Percentiles rank a stretch among this genome's conserved stretches.
These are phyloP conservation scores for Cerceris rybyensis DNA, from an alignment of 2,888 invertebrate genomes.

Conservation along the genomic window DNA sequence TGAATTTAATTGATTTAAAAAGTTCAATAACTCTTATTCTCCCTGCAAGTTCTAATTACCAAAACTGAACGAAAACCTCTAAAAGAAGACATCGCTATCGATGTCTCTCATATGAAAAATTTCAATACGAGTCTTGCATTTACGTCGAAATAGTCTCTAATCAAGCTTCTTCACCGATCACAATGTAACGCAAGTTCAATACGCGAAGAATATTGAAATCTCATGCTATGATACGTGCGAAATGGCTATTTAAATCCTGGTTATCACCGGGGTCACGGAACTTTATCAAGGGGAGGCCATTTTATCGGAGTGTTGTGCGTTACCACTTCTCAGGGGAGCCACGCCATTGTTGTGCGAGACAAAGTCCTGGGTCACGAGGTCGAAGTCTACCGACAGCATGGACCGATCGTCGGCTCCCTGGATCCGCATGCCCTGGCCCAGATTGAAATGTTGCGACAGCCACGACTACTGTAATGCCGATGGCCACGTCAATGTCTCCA, in stretches of 20 bases:
- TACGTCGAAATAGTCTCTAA: neutral
- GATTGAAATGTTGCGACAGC: constrained; percentile 72
- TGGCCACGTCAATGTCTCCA: constrained; percentile 51
- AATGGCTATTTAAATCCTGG: constrained; percentile 47
- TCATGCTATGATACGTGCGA: constrained; percentile 36
- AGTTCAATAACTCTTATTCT: no score
- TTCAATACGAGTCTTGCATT: no score
- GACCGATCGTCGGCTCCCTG: constrained; percentile 45
- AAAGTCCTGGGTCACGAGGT: constrained; percentile 69
- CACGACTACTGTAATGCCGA: constrained; percentile 74
- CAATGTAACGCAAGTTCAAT: neutral
- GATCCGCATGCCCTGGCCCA: constrained; percentile 68
- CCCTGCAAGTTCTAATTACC: no score
- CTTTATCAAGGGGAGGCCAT: constrained; percentile 58
- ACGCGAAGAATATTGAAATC: constrained; percentile 34
- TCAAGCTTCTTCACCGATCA: neutral
- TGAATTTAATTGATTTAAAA: no score
- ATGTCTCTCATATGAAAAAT: no score
- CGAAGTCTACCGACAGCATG: constrained; percentile 50
- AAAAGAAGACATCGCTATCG: no score
- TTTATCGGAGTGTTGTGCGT: constrained; percentile 39
- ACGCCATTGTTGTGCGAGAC: constrained; percentile 75
- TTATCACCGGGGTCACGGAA: constrained; percentile 62
- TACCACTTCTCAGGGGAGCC: constrained; percentile 62
- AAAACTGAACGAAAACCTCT: no score